Evolutionary conservation across 2,888 invertebrate genomes (phyloP).

Genomic region (Mesoligia furuncula): DNA sequence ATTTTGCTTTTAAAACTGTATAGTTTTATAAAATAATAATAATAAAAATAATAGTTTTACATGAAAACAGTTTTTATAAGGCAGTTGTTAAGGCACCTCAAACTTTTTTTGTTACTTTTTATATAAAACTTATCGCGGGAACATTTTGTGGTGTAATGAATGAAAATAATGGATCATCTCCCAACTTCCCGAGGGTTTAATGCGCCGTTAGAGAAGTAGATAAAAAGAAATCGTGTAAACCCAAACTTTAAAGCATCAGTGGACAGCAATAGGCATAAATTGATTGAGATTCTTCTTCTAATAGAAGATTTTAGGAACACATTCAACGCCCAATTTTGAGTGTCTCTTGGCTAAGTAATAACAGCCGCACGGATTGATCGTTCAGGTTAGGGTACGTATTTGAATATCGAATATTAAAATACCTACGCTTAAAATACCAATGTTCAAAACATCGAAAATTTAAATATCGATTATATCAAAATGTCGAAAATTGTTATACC

Average conservation of each 20-base stretch:
- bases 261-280: background rate
- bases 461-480: no score
- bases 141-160: constrained; percentile 37
- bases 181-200: constrained; percentile 23
- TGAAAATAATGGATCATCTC: constrained; percentile 38
- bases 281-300: background rate
- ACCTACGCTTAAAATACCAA: no score
- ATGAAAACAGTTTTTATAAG: background rate
- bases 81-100: background rate
- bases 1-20: background rate
- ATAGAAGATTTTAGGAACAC: background rate
- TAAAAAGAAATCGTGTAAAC: background rate
- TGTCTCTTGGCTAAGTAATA: background rate
- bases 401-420: no score
- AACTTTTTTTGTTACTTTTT: background rate
- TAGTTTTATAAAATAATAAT: no score
- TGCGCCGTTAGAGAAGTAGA: constrained; percentile 8
- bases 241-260: background rate
- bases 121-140: constrained; percentile 2
- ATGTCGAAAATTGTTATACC: no score
- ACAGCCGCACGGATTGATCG: no score
- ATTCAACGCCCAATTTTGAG: background rate
- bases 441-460: no score
- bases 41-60: background rate
- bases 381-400: no score